Conservation (phyloP, 2,888 invertebrate genomes). For the Anoncus sp. region DNA sequence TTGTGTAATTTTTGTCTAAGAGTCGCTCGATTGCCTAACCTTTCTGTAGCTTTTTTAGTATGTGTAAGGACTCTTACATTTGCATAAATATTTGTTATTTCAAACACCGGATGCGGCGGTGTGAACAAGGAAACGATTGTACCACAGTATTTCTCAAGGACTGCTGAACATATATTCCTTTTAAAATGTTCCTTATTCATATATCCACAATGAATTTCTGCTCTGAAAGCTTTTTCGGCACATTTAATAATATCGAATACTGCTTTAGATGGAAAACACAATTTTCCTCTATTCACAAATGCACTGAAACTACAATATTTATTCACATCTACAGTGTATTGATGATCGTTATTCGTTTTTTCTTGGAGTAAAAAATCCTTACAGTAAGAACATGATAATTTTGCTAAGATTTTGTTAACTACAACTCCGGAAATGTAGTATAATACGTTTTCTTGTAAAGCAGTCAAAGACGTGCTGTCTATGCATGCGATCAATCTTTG, state of each 20-base stretch:
- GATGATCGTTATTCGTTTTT: slow-evolving; percentile 27
- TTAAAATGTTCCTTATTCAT: background rate
- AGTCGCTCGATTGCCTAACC: background rate
- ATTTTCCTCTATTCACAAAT: slow-evolving; percentile 38
- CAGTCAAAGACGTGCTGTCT: slow-evolving; percentile 23
- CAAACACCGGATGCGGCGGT: background rate
- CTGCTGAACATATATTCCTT: background rate
- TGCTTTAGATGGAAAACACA: slow-evolving; percentile 42
- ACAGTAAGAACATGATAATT: slow-evolving; percentile 30
- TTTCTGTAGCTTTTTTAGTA: background rate
- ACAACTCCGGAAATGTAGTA: slow-evolving; percentile 35
- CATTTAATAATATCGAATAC: slow-evolving; percentile 14
- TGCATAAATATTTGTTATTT: slow-evolving; percentile 1
- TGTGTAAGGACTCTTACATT: background rate
- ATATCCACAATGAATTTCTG: background rate
- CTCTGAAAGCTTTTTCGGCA: slow-evolving; percentile 2
- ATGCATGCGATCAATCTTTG: slow-evolving; percentile 1
- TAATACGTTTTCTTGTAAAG: slow-evolving; percentile 31
- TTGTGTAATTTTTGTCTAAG: slow-evolving; percentile 7
- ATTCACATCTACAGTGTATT: slow-evolving; percentile 20
- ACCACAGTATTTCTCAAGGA: background rate
- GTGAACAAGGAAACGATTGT: background rate
- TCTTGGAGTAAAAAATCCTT: slow-evolving; percentile 3
- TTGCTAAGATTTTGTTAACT: slow-evolving; percentile 6
- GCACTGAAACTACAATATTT: slow-evolving; percentile 17